Evolutionary conservation across 2,113 vertebrate species (phyloP).

Genomic region (Seriola rivoliana): DNA sequence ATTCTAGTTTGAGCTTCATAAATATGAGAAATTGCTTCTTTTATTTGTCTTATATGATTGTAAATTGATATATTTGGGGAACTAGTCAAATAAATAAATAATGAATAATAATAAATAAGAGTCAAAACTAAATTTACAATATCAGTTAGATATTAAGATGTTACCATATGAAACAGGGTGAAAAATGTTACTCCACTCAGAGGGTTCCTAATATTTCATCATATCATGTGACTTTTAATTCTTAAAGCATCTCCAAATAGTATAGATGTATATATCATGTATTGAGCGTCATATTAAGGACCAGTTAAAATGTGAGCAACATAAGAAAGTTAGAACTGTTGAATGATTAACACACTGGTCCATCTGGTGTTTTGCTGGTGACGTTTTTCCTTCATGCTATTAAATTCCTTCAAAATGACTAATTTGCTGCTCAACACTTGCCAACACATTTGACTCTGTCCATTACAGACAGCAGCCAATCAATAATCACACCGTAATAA

Average conservation of each 20-base stretch:
- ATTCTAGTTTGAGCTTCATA: too few species aligned
- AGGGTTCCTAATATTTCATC: too few species aligned
- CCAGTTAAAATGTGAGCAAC: background rate
- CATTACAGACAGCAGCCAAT: slow-evolving; percentile 5
- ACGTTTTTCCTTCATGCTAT: slow-evolving; percentile 1
- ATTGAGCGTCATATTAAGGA: background rate
- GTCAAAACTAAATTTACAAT: background rate
- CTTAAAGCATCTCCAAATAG: background rate
- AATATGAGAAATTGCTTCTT: background rate
- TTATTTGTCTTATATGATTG: background rate
- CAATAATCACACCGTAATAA: slow-evolving; percentile 26
- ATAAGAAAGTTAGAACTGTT: background rate
- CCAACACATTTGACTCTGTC: background rate
- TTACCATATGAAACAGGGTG: background rate
- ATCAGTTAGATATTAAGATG: background rate
- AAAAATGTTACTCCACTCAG: background rate
- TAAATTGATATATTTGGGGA: background rate
- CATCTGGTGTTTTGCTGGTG: background rate
- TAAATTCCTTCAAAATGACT: slow-evolving; percentile 24
- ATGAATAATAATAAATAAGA: background rate
- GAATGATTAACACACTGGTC: background rate
- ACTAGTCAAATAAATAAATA: too few species aligned
- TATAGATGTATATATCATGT: background rate
- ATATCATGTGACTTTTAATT: too few species aligned
- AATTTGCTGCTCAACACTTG: background rate